A percentile compares a stretch with the other conserved stretches of the same genome.
Evolutionary conservation across 2,797 vertebrate genomes (phyloP).

Genomic region (Capromys pilorides): DNA sequence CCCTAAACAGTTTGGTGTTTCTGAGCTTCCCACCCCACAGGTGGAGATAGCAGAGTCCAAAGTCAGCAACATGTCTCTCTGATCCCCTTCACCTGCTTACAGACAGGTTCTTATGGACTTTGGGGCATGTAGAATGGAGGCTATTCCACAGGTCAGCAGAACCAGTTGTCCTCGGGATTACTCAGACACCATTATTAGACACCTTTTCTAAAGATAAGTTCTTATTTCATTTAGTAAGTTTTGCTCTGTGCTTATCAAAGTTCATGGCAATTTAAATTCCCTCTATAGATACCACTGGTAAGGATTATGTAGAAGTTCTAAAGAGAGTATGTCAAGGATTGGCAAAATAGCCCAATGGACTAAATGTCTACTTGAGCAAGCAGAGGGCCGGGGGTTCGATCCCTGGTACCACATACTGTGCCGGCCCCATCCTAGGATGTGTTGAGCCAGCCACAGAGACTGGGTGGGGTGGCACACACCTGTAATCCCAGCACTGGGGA

Average conservation of each 20-base stretch:
- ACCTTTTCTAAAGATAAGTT: constrained; percentile 37
- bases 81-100: not conserved
- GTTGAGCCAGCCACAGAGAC: too few species aligned
- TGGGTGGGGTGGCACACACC: too few species aligned
- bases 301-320: not conserved
- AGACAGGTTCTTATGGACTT: not conserved
- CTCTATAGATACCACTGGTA: not conserved
- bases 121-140: not conserved
- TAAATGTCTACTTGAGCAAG: too few species aligned
- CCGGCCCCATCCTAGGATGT: too few species aligned
- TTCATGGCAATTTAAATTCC: constrained; percentile 33
- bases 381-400: too few species aligned
- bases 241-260: not conserved
- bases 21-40: not conserved
- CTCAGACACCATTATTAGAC: not conserved
- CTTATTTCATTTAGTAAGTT: constrained; percentile 2
- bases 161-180: not conserved
- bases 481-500: too few species aligned
- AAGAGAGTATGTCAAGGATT: not conserved
- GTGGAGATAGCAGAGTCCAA: not conserved
- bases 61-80: not conserved
- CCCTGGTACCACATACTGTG: too few species aligned
- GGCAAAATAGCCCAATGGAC: too few species aligned
- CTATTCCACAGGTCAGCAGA: not conserved
- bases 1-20: not conserved